phyloP scores from a whole-genome alignment of 2,797 vertebrate species.

The Crocodylus rhombifer region DNA sequence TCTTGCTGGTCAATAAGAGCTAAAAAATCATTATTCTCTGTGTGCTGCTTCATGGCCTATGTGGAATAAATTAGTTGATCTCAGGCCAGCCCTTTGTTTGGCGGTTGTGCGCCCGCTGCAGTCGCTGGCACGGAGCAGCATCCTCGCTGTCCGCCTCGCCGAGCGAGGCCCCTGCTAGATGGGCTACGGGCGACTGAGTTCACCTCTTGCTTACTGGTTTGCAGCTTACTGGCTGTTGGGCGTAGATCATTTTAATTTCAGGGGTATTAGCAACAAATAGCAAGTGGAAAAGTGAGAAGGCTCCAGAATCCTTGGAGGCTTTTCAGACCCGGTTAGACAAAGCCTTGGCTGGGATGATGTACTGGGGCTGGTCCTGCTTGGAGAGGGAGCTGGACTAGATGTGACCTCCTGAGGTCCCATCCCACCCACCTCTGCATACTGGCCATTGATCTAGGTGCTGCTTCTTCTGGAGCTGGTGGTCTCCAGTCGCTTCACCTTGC shows the following conservation, averaged over 20 bases:
- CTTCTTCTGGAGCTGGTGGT: no score
- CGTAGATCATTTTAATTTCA: neutral
- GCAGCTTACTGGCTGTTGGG: neutral
- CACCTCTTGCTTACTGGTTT: neutral
- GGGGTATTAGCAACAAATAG: neutral
- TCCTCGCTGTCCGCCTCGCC: neutral
- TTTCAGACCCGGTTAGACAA: neutral
- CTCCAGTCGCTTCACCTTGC: neutral
- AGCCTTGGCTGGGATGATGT: no score
- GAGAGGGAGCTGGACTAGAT: no score
- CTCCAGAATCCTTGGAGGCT: neutral
- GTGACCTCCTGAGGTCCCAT: no score
- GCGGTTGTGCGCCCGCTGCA: neutral
- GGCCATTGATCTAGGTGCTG: neutral
- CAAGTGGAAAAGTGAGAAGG: neutral
- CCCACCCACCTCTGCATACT: neutral
- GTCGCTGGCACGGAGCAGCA: neutral
- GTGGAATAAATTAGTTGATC: neutral
- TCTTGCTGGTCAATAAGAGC: neutral
- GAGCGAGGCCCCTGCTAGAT: neutral
- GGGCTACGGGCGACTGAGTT: neutral
- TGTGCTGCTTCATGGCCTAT: neutral
- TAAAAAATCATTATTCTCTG: neutral
- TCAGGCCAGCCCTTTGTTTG: neutral
- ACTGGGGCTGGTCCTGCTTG: no score